Evolutionary conservation across 2,797 vertebrate species (phyloP).

Genomic region (Glyptemys insculpta): DNA sequence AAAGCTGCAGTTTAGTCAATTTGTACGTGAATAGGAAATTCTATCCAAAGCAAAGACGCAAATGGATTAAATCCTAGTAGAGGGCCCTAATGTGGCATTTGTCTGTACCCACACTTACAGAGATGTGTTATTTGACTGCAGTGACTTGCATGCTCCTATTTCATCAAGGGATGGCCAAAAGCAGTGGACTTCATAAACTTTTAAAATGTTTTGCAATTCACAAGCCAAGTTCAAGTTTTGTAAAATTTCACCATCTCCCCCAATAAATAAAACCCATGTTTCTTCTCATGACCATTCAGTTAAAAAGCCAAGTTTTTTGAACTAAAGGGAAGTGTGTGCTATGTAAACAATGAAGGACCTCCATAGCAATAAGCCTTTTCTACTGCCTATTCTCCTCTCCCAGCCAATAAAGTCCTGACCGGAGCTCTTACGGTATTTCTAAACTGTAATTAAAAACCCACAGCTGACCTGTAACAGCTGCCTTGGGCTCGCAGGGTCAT

Average conservation of each 20-base stretch:
- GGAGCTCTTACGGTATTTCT: too few relatives aligned
- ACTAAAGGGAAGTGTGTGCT: too few relatives aligned
- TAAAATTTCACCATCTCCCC: rapidly evolving
- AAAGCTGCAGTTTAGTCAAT: background rate
- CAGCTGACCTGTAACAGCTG: too few relatives aligned
- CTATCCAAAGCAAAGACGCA: background rate
- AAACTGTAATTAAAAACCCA: too few relatives aligned
- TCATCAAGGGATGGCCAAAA: background rate
- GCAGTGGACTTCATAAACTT: rapidly evolving
- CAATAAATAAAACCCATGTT: background rate
- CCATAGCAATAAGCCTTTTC: too few relatives aligned
- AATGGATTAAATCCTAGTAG: background rate
- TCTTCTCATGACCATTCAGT: background rate
- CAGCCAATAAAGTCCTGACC: too few relatives aligned
- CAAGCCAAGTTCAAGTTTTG: background rate
- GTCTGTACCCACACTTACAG: background rate
- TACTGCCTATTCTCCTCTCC: too few relatives aligned
- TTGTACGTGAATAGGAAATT: background rate
- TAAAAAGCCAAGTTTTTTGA: background rate
- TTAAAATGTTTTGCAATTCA: background rate
- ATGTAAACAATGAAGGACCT: too few relatives aligned
- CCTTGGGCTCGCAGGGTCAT: too few relatives aligned
- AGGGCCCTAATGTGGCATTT: background rate
- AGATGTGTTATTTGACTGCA: background rate
- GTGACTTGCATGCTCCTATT: background rate